A percentile compares a stretch with the other conserved stretches of the same genome.
These are phyloP conservation scores for Drosophila arawakana DNA, from an alignment of 1,140 invertebrate species.

Conservation along the genomic window DNA sequence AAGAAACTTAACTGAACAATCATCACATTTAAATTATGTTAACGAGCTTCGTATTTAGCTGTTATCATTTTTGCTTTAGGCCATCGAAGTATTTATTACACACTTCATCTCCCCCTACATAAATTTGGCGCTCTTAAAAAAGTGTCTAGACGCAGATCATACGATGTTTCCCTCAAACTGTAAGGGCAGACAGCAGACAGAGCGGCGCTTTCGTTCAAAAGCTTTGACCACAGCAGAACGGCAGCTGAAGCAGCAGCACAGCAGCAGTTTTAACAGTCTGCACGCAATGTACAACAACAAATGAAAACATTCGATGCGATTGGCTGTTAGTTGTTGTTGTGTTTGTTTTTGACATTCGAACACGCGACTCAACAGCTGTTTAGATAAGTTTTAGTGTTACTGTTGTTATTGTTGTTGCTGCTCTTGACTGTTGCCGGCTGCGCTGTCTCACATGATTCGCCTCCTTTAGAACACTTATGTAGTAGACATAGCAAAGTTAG, in stretches of 20 bases:
- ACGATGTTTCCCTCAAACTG: slow-evolving; percentile 70
- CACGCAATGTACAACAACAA: slow-evolving; percentile 30
- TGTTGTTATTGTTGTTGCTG: slow-evolving; percentile 16
- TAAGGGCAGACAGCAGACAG: slow-evolving; percentile 42
- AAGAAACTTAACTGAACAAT: slow-evolving; percentile 15
- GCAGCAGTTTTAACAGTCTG: slow-evolving; percentile 10
- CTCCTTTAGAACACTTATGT: slow-evolving; percentile 10
- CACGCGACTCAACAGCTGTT: slow-evolving; percentile 71
- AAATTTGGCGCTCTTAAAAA: too few species aligned
- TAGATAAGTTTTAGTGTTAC: slow-evolving; percentile 54
- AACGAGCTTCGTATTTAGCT: background rate
- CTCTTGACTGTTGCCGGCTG: slow-evolving; percentile 21
- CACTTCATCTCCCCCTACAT: too few species aligned
- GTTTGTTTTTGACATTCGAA: slow-evolving; percentile 16
- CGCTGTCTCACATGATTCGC: slow-evolving; percentile 37
- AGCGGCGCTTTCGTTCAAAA: slow-evolving; percentile 30
- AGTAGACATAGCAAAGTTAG: slow-evolving; percentile 23
- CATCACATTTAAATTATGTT: too few species aligned
- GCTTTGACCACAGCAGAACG: background rate
- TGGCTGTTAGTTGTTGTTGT: slow-evolving; percentile 29
- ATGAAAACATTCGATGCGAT: slow-evolving; percentile 71
- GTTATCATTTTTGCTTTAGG: slow-evolving; percentile 13
- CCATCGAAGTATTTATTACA: background rate
- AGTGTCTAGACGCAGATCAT: slow-evolving; percentile 46
- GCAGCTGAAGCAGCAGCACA: background rate